Base-by-base conservation (phyloP, 2,888 invertebrate species). In the Cacoxenus indagator region DNA sequence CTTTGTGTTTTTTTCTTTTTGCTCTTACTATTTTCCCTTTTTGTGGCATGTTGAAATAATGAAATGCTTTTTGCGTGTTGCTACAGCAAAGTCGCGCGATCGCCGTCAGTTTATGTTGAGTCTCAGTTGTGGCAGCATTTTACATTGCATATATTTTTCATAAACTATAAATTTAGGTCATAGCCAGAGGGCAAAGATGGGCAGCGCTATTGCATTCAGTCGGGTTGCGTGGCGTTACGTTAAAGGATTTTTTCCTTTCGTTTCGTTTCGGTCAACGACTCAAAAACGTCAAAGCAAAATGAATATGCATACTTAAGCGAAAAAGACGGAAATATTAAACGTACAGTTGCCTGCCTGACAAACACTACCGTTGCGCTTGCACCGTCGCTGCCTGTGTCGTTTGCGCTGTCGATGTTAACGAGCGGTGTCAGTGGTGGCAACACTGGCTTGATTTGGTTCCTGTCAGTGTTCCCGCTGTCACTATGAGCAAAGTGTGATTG, bases 151-250 rank as follows among this genome's bases (percentile, higher is more conserved):
- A 79, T 81, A 79, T 81, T 81, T 79, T 81, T 79, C 75, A 79
- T 81, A 79, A 81, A 75, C 79, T 77, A 70, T 68, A 77, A 81
- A 79, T 81, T 79, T 81, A 78, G 79, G 79, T 81, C 81, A 79
- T 65, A 73, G 64, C 78, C 78, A 70, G 65, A 64, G 78, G 79
- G 78, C 71, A 73, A 71, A 70, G 62, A 66, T 65, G 57, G 46
- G 65, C 46, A 45, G 26, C 69, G 67, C n/a, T n/a, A 6, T 5
- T 11, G 11, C n/a, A 11, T 27, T 59, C 51, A 8, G 48, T 48
- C 22, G 48, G 48, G 37, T 37, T 37, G 37, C 37, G 37, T 37
- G 1, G 14, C 37, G 37, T 37, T 17, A 48, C 48, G 22, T 19
- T 9, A 43, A 43, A 51, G 6, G 48, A 22, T 51, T 17, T 8